Evolutionary conservation across 2,797 vertebrate genomes (phyloP).

Genomic region (Microctenopoma lineatum): DNA sequence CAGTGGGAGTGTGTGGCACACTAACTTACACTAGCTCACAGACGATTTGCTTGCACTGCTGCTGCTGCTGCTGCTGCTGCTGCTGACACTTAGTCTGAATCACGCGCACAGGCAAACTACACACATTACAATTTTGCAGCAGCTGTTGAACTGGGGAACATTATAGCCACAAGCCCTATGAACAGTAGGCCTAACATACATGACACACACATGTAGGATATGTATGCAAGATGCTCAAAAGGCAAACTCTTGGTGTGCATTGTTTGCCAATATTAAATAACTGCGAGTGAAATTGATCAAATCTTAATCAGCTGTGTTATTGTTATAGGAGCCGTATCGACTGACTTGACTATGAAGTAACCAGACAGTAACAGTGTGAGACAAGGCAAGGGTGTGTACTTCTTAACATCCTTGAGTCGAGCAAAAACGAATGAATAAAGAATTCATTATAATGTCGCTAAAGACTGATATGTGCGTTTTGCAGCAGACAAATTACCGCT

Average conservation of each 20-base stretch:
- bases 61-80: background rate
- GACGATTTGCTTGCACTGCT: constrained; percentile 26
- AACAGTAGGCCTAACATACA: background rate
- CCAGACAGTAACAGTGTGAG: constrained; percentile 24
- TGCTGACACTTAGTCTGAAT: background rate
- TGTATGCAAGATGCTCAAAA: background rate
- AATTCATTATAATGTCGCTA: background rate
- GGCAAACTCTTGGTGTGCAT: background rate
- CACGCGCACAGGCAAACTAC: background rate
- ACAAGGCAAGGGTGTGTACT: constrained; percentile 16
- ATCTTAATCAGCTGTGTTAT: background rate
- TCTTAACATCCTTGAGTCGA: constrained; percentile 9
- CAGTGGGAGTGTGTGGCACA: constrained; percentile 65
- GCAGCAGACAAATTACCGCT: background rate
- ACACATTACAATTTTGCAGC: background rate
- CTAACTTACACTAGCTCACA: constrained; percentile 41
- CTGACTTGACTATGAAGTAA: constrained; percentile 30
- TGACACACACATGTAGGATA: background rate
- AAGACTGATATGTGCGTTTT: background rate
- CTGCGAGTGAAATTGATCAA: background rate
- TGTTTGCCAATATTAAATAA: background rate
- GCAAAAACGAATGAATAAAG: background rate
- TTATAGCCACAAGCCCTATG: background rate
- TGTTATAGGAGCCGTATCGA: background rate
- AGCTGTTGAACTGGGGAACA: background rate